These are phyloP conservation scores for Micromussa lordhowensis DNA, from an alignment of 92 coral and sea anemone species.

Conservation along the genomic window DNA sequence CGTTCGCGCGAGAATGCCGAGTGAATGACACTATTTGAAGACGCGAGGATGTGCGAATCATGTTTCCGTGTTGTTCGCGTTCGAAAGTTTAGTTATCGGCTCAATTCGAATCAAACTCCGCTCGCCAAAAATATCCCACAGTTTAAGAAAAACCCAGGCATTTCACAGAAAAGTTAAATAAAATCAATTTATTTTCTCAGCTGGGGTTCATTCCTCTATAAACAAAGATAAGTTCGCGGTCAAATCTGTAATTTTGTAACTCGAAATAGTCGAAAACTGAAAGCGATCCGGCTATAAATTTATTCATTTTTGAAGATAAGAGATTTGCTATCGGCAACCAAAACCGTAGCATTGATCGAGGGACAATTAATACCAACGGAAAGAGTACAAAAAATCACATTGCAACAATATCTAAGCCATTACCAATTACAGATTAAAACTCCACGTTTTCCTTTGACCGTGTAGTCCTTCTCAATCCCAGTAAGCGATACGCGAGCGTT, in stretches of 20 bases:
- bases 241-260: conserved; percentile 16
- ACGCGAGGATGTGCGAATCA: not conserved
- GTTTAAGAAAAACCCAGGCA: conserved; percentile 29
- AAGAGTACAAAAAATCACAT: conserved; percentile 7
- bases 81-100: not conserved
- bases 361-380: not conserved
- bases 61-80: not conserved
- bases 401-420: conserved; percentile 9
- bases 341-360: not conserved
- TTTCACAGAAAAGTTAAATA: conserved; percentile 31
- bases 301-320: not conserved
- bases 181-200: conserved; percentile 57
- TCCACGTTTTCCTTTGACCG: not conserved
- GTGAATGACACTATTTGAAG: not conserved
- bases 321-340: not conserved
- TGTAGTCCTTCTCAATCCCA: not conserved
- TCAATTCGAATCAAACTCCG: not conserved
- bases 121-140: conserved; percentile 14
- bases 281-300: not conserved
- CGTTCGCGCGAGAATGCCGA: not conserved
- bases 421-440: conserved; percentile 10
- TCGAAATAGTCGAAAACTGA: conserved; percentile 4
- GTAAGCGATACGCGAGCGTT: not conserved
- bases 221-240: conserved; percentile 15
- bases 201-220: conserved; percentile 33